These are phyloP conservation scores for Drosophila kikkawai DNA, from an alignment of 1,140 invertebrate species.

Conservation along the genomic window DNA sequence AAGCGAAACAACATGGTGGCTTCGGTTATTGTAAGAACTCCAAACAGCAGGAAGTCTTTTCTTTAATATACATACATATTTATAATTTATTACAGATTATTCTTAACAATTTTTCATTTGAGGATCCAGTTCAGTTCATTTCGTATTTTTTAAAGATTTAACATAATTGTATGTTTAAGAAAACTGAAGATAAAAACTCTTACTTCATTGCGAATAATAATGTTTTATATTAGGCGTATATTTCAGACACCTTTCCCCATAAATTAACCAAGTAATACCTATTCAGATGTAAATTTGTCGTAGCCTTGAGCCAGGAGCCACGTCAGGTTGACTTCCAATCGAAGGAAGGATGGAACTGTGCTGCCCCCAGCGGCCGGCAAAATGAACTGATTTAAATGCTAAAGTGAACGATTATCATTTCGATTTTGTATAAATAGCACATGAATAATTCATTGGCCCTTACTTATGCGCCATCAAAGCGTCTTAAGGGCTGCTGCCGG, in stretches of 20 bases:
- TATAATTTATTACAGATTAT: background rate
- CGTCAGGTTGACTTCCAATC: background rate
- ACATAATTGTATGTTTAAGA: no score
- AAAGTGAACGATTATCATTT: constrained; percentile 82
- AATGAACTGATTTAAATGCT: constrained; percentile 78
- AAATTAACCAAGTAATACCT: constrained; percentile 17
- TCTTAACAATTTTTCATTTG: background rate
- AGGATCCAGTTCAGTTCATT: background rate
- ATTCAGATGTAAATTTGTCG: constrained; percentile 27
- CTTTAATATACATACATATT: no score
- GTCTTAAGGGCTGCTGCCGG: constrained; percentile 48
- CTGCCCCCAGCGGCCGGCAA: background rate
- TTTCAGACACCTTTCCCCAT: constrained; percentile 2
- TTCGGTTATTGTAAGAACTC: no score
- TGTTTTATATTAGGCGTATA: background rate
- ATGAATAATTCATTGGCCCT: constrained; percentile 79
- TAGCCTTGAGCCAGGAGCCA: background rate
- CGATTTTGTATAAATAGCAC: constrained; percentile 79
- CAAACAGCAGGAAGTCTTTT: no score
- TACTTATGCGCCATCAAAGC: constrained; percentile 82
- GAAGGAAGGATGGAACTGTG: background rate
- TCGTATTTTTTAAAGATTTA: background rate
- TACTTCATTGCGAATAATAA: background rate
- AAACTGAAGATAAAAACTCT: background rate
- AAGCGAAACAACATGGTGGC: background rate